A percentile compares a stretch with the other conserved stretches of the same genome.
Evolutionary conservation across 2,888 invertebrate species (phyloP).

Genomic region (Embidobia sp.): DNA sequence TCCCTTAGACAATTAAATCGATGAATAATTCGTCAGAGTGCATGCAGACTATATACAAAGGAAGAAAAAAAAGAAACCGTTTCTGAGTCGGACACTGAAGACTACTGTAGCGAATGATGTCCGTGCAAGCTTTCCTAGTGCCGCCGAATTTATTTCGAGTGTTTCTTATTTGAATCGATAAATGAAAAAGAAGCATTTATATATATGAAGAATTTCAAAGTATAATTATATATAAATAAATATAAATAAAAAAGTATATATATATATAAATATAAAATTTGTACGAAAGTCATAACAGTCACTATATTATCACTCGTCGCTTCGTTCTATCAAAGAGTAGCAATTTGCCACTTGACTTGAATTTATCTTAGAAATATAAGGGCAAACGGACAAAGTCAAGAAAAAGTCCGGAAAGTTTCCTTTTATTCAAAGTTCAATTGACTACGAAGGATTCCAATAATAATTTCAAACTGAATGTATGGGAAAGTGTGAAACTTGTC

Average conservation of each 20-base stretch:
- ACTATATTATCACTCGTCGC: slow-evolving; percentile 65
- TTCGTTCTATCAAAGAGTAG: slow-evolving; percentile 51
- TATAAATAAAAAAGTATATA: slow-evolving; percentile 39
- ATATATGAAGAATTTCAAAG: slow-evolving; percentile 2
- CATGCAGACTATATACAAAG: slow-evolving; percentile 57
- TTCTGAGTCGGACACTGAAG: slow-evolving; percentile 56
- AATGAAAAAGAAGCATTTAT: background rate
- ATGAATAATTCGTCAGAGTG: slow-evolving; percentile 69
- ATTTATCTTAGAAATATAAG: slow-evolving; percentile 59
- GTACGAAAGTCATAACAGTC: slow-evolving; percentile 72
- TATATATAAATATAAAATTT: slow-evolving; percentile 67
- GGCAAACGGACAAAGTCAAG: slow-evolving; percentile 45
- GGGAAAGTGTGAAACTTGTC: slow-evolving; percentile 51
- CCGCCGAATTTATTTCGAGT: slow-evolving; percentile 71
- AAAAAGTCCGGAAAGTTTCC: slow-evolving; percentile 40
- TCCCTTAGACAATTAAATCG: slow-evolving; percentile 66
- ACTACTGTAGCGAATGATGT: slow-evolving; percentile 76
- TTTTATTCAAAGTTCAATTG: slow-evolving; percentile 60
- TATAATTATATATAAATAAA: slow-evolving; percentile 32
- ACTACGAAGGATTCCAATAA: slow-evolving; percentile 55
- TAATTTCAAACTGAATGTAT: slow-evolving; percentile 49
- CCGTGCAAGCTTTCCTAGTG: slow-evolving; percentile 81
- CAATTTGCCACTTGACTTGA: slow-evolving; percentile 56
- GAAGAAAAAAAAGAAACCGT: slow-evolving; percentile 49
- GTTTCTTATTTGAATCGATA: slow-evolving; percentile 68